Evolutionary conservation across 2,113 vertebrate genomes (phyloP).

Genomic region (Heterotis niloticus): DNA sequence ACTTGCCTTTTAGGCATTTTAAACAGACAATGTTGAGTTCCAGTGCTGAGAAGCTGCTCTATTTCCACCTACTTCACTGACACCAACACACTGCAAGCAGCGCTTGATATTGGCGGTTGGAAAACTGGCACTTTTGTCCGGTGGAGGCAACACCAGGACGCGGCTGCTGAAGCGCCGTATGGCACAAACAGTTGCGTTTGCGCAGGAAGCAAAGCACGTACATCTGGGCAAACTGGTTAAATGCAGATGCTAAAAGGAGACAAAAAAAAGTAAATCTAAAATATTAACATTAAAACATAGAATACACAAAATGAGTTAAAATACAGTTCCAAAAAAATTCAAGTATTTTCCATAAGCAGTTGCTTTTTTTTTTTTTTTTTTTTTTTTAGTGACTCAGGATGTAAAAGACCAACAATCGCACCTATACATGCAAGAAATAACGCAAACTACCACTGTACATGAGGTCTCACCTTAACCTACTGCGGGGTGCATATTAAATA

Average conservation of each 20-base stretch:
- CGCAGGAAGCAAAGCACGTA: slow-evolving; percentile 35
- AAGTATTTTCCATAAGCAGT: slow-evolving; percentile 63
- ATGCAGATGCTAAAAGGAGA: not conserved
- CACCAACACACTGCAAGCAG: slow-evolving; percentile 48
- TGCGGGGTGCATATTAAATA: slow-evolving; percentile 50
- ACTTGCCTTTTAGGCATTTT: slow-evolving; percentile 42
- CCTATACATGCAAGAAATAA: slow-evolving; percentile 58
- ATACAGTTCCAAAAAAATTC: slow-evolving; percentile 49
- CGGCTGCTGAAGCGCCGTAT: slow-evolving; percentile 40
- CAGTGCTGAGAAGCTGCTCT: slow-evolving; percentile 42
- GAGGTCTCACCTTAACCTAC: slow-evolving; percentile 29
- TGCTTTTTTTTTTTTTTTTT: slow-evolving; percentile 38
- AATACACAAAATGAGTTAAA: slow-evolving; percentile 34
- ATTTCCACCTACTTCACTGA: slow-evolving; percentile 40
- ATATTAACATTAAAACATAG: slow-evolving; percentile 39
- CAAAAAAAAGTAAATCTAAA: slow-evolving; percentile 14
- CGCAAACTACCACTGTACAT: slow-evolving; percentile 35
- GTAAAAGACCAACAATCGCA: slow-evolving; percentile 37
- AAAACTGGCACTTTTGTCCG: slow-evolving; percentile 48
- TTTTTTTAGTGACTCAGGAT: slow-evolving; percentile 41
- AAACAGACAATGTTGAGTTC: slow-evolving; percentile 38
- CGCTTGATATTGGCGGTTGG: slow-evolving; percentile 52
- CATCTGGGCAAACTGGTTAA: slow-evolving; percentile 34
- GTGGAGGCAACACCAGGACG: slow-evolving; percentile 29
- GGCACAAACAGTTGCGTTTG: slow-evolving; percentile 32